Base-by-base conservation (phyloP, 2,113 vertebrate genomes). In the Himantopus leucocephalus region DNA sequence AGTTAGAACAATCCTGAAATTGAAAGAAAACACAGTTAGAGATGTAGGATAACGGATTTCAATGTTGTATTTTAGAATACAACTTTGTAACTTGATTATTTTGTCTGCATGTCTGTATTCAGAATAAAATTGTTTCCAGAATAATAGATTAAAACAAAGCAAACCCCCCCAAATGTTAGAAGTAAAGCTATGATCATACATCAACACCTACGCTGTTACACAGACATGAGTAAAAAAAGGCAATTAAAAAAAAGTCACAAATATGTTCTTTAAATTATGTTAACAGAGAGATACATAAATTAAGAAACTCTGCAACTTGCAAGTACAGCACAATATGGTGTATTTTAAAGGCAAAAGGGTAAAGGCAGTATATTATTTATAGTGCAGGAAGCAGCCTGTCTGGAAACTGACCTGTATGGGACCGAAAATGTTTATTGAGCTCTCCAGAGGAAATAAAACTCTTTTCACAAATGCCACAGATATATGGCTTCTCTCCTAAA, bases 401-500 rank as follows among this genome's bases (percentile, higher is more conserved):
- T 97, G 93, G 96, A 96, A 95, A 98, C 98, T 98, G 96, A 99
- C 99, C 99, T 90, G 99, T 99, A 96, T 99, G 99, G 89, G 99
- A 98, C 67, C 99, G 98, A 98, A 99, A 99, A 97, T 99, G 99
- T 97, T 99, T 99, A 97, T 99, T 99, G 97, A 99, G 98, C 88
- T 99, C 99, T 74, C 99, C 99, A 71, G 99, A 99, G 48, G 99
- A 99, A 97, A 99, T 98, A 98, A 99, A 99, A 96, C 98, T 98
- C 98, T 99, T 99, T 70, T 98, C 98, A 97, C 99, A 99, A 97
- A 99, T 98, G 97, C 98, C 98, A 98, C 99, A 99, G 97, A 98
- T 98, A 95, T 99, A 99, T 81, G 99, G 98, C 93, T 99, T 99
- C 96, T 99, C 99, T 94, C 98, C 98, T 99, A 97, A 70, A 97